Evolutionary conservation across 2,888 invertebrate species (phyloP), one percentile per base, ranked within the genome.

Genomic region (Spisula solida): DNA sequence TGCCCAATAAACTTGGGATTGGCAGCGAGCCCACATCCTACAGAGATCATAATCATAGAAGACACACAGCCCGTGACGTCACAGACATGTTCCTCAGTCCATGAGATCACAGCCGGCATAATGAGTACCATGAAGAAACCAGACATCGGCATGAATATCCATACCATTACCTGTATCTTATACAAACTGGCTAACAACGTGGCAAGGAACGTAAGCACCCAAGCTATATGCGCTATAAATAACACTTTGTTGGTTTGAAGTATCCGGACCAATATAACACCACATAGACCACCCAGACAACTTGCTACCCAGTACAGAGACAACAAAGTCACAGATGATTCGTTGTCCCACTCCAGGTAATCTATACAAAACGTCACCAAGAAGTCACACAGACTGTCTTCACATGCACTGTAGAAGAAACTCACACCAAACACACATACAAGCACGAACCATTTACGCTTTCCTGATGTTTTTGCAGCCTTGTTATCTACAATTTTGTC

Each of bases 31-130:
- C 91, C 91, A 16, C 75, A n/a, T 0, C 91, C 91, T 5, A 88
- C 86, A 1, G 89, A 80, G 20, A 91, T 83, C 86, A 91, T 79
- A 12, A 91, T 86, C 31, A 91, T 51, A 12, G 91, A 83, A 6
- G 91, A 83, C 25, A 91, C 78, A 31, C 85, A 82, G 25, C 91
- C 91, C 2, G 91, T 86, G 12, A 91, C 82, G 20, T 81, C 81
- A 56, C 91, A 91, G n/a, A 91, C 86, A 51, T 91, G 80, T 29
- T 86, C 88, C 29, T 83, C 86, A n/a, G 91, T 89, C 91, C 91
- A 91, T n/a, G 91, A 89, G 66, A 91, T 86, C 18, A 85, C 81
- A 25, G 87, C 81, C 14, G 91, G 91, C 80, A 89, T 88, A 5
- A 91, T 88, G 0, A 86, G 79, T 25, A 91, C 91, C 91, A 91